phyloP scores from a whole-genome alignment of 2,888 invertebrate species.

The Xanthia icteritia region DNA sequence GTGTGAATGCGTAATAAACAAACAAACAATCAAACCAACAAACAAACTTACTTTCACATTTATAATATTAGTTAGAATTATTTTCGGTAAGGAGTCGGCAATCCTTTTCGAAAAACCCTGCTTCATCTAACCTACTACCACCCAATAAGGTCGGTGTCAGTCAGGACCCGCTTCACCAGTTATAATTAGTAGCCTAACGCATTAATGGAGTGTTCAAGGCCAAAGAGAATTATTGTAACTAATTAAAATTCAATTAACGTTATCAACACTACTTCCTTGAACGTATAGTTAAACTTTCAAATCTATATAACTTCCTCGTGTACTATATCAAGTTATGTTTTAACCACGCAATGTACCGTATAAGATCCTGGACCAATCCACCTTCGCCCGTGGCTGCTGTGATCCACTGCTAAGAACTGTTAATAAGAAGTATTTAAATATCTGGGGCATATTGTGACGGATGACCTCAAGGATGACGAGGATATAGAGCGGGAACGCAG shows the following conservation, averaged over 20 bases:
- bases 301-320: slow-evolving; percentile 32
- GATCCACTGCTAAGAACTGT: neutral
- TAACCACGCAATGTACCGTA: neutral
- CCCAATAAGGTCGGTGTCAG: too few species aligned
- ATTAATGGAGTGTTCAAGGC: slow-evolving; percentile 37
- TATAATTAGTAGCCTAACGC: slow-evolving; percentile 14
- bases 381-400: neutral
- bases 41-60: too few species aligned
- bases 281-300: slow-evolving; percentile 34
- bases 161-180: slow-evolving; percentile 11
- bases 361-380: neutral
- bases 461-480: too few species aligned
- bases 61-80: too few species aligned
- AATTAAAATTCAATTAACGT: slow-evolving; percentile 51
- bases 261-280: slow-evolving; percentile 48
- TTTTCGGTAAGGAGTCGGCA: too few species aligned
- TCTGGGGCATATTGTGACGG: too few species aligned
- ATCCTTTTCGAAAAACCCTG: neutral
- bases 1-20: too few species aligned
- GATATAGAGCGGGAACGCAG: too few species aligned
- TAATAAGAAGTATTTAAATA: neutral
- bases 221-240: slow-evolving; percentile 38
- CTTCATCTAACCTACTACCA: neutral
- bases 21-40: too few species aligned
- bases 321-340: neutral